Base-by-base conservation (phyloP, 2,888 invertebrate genomes). In the Ischnus inquisitorius region DNA sequence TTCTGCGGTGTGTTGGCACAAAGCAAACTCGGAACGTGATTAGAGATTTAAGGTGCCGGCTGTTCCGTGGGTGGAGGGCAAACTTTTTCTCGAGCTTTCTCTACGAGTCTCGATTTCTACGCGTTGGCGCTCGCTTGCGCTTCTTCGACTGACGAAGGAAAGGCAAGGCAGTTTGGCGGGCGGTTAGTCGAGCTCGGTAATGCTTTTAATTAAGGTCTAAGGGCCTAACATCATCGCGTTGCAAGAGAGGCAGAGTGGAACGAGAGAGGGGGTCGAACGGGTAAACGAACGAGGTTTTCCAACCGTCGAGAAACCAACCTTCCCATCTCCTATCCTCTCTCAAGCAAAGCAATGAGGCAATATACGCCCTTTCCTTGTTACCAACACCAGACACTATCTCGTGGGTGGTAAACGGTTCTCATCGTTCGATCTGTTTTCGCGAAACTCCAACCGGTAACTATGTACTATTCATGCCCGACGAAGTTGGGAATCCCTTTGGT, bases 171-270 rank as follows among this genome's bases (percentile, higher is more conserved):
- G 86, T 85, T 86, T 82, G 76, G 82, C 72, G 78, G 74, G 79
- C 62, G 84, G 88, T 83, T 88, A 86, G 86, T 85, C 85, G 80
- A 84, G 87, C 85, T 78, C 71, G 75, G 86, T 88, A 88, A 88
- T 88, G 87, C 87, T 88, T 88, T 88, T 88, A 88, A 88, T 88
- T 88, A 87, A 88, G 85, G 86, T 82, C 86, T 85, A 81, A 88
- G 87, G 85, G 83, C 83, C 84, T 85, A 83, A 86, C 82, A 85
- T 86, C 85, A 85, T 80, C 79, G 74, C 69, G 69, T 74, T 74
- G 74, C 64, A 74, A 74, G 62, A 77, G 62, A 77, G 78, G 77
- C 51, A 60, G 60, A 28, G 60, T 54, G 72, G 69, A 71, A 82
- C 74, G 71, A 67, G 41, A 46, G 34, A 14, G 22, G 54, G 51